Percentiles rank a stretch among this genome's conserved stretches.
These are phyloP conservation scores for Patagioenas fasciata DNA, from an alignment of 2,113 vertebrate species.

Conservation along the genomic window DNA sequence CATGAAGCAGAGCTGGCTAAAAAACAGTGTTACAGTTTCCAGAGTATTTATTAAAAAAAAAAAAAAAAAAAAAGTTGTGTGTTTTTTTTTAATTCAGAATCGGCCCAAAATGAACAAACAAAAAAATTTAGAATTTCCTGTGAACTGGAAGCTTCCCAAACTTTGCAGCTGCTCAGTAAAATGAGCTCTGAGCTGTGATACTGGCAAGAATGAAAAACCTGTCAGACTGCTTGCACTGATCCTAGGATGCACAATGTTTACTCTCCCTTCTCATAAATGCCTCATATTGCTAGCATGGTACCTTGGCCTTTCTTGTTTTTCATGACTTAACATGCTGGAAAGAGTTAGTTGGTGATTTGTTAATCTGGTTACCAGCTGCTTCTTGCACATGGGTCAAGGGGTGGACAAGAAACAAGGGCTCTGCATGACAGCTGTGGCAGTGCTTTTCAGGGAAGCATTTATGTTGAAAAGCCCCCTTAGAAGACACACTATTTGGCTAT, in stretches of 20 bases:
- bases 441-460: background rate
- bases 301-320: background rate
- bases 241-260: background rate
- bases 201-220: slow-evolving; percentile 42
- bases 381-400: background rate
- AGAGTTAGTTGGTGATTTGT: background rate
- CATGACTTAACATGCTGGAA: background rate
- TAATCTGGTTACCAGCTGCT: slow-evolving; percentile 6
- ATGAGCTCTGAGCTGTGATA: slow-evolving; percentile 7
- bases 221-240: slow-evolving; percentile 18
- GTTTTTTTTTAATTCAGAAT: background rate
- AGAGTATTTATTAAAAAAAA: background rate
- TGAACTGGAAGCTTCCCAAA: slow-evolving; percentile 43
- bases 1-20: background rate
- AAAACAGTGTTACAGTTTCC: background rate
- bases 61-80: background rate
- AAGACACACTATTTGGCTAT: background rate
- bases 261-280: background rate
- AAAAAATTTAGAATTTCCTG: slow-evolving; percentile 11
- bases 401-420: background rate
- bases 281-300: background rate
- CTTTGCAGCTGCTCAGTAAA: slow-evolving; percentile 57
- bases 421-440: background rate
- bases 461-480: background rate
- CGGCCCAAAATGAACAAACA: slow-evolving; percentile 16